A percentile compares a stretch with the other conserved stretches of the same genome.
Conservation (phyloP, 2,797 vertebrate genomes). For the Triplophysa bombifrons region DNA sequence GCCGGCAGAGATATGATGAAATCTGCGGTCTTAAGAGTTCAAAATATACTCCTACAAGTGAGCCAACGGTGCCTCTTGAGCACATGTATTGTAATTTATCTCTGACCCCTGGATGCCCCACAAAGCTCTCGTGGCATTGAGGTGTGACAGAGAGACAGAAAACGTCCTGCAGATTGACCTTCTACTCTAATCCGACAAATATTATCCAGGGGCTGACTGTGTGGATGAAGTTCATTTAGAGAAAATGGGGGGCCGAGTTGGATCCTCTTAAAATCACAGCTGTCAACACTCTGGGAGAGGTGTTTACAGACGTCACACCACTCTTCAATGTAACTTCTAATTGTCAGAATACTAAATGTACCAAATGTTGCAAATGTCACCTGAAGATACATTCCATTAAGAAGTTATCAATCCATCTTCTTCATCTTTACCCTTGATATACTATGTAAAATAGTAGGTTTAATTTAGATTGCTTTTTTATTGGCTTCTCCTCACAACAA, state of each 20-base stretch:
- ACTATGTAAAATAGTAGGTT: neutral
- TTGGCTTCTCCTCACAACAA: neutral
- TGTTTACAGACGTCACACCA: neutral
- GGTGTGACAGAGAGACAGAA: neutral
- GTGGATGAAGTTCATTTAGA: conserved; percentile 49
- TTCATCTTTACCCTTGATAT: too few relatives aligned
- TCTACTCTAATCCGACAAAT: neutral
- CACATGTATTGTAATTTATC: conserved; percentile 2
- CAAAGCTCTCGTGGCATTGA: neutral
- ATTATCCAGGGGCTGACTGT: neutral
- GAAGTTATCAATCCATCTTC: too few relatives aligned
- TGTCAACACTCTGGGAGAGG: neutral
- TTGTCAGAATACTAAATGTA: too few relatives aligned
- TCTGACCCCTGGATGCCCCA: neutral
- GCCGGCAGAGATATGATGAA: neutral
- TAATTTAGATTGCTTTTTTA: neutral
- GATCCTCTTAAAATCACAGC: conserved; percentile 67
- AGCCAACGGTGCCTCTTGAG: neutral
- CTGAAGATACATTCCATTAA: too few relatives aligned
- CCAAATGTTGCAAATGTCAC: too few relatives aligned
- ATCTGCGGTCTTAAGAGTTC: too few relatives aligned
- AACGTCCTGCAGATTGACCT: neutral
- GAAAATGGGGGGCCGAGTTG: conserved; percentile 47
- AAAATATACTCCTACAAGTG: too few relatives aligned
- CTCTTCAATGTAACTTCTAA: neutral